Base-by-base conservation (phyloP, 2,113 vertebrate genomes). In the Genyomyrus donnyi region DNA sequence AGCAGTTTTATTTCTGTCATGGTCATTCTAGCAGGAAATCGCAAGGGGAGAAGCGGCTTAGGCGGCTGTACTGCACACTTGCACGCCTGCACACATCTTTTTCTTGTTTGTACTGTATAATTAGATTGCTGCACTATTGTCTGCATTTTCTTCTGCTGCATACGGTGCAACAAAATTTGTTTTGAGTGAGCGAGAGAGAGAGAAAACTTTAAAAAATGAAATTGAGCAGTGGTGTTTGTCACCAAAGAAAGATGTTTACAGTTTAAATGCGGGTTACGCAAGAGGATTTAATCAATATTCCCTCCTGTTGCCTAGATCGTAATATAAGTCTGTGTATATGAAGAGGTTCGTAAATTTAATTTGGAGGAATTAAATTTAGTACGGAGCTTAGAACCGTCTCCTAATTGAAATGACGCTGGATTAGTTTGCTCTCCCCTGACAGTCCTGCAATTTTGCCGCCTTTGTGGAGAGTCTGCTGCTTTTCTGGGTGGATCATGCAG, bases 281-380 rank as follows among this genome's bases (percentile, higher is more conserved):
- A 70, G 42, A 74, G 27, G 39, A 88, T 48, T 70, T 49, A 2
- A 19, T n/a, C 62, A 80, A n/a, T 15, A 70, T 48, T 88, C 46
- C 45, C 45, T n/a, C 48, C 24, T 88, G 45, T 70, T 88, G 21
- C 21, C 11, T 70, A 74, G 62, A 74, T 48, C 77, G 39, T 74
- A 88, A 70, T 74, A 27, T 27, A 70, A 24, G 39, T 84, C 88
- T 83, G 8, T 84, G 35, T 77, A 89, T 89, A 42, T 56, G 53
- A 88, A 74, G 56, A 46, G 88, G 70, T 89, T 70, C 5, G 24
- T 21, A 46, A 88, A 70, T 66, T 88, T n/a, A 86, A 86, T 86
- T 86, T 86, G 84, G 84, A 27, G 84, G 45, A 86, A 86, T 86
- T 86, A 50, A 86, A 86, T 86, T 86, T 86, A 27, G 84, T 86